Conservation (phyloP, 2,797 vertebrate species). For the Eospalax fontanierii region DNA sequence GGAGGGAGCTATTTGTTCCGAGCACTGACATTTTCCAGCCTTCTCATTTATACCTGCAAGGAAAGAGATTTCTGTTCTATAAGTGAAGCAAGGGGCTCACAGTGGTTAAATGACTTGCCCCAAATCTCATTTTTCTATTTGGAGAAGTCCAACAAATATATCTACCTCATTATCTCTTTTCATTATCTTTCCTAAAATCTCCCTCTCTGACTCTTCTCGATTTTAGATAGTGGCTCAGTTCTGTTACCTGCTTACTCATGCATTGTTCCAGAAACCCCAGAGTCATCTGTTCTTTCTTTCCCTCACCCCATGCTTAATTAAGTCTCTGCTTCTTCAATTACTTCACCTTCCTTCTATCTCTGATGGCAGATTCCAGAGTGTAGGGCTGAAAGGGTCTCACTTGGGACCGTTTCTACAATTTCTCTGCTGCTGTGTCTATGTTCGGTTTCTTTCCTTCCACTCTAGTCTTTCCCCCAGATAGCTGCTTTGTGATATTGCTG, state of each 20-base stretch:
- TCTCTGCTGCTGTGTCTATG: background rate
- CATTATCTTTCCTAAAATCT: conserved; percentile 1
- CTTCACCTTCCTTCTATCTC: background rate
- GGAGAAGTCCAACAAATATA: background rate
- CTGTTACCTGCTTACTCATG: background rate
- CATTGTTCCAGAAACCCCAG: background rate
- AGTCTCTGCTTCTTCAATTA: background rate
- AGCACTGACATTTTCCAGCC: background rate
- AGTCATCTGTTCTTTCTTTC: background rate
- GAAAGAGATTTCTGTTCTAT: background rate
- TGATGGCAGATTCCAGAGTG: background rate
- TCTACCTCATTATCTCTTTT: background rate
- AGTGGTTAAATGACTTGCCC: background rate
- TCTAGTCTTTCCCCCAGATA: background rate
- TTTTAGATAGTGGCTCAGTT: background rate
- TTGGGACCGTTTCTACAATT: background rate
- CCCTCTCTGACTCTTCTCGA: background rate
- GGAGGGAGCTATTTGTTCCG: background rate
- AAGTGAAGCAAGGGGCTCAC: background rate
- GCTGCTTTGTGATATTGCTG: conserved; percentile 11
- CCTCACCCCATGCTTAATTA: background rate
- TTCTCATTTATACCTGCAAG: background rate
- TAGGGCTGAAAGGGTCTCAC: background rate
- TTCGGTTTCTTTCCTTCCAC: background rate
- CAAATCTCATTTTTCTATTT: background rate